Conservation (phyloP, 1,140 invertebrate species). For the Papilio polytes region DNA sequence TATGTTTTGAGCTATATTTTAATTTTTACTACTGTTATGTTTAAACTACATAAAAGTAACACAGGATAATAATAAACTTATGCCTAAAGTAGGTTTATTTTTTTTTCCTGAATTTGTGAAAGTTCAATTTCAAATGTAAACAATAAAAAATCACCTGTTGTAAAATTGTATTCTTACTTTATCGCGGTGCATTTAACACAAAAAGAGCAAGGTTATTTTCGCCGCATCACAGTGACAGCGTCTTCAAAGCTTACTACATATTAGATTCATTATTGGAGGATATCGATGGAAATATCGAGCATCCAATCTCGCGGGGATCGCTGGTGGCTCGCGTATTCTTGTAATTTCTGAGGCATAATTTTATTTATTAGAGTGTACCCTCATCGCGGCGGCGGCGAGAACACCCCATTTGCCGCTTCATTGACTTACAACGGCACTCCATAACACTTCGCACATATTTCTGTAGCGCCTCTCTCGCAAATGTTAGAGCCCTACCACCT, state of each 20-base stretch:
- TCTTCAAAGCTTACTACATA: conserved; percentile 72
- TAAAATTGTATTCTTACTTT: too few relatives aligned
- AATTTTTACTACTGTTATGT: conserved; percentile 15
- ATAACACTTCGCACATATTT: conserved; percentile 84
- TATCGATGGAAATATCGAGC: conserved; percentile 76
- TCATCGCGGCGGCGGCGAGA: conserved; percentile 71
- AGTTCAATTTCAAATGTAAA: too few relatives aligned
- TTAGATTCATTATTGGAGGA: conserved; percentile 74
- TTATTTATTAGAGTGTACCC: conserved; percentile 83
- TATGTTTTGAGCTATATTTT: conserved; percentile 21
- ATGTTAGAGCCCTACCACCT: conserved; percentile 79
- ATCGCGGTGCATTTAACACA: not conserved
- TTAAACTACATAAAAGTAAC: not conserved
- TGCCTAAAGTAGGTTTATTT: not conserved
- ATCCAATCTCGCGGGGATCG: conserved; percentile 79
- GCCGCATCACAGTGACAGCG: conserved; percentile 48
- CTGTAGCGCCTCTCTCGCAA: conserved; percentile 77
- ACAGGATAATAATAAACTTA: not conserved
- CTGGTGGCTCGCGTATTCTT: conserved; percentile 76
- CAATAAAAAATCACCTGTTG: too few relatives aligned
- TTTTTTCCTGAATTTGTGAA: not conserved
- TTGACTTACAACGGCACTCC: conserved; percentile 83
- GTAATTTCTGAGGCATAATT: conserved; percentile 83
- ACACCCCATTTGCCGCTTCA: conserved; percentile 83
- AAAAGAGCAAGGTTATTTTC: conserved; percentile 53